Evolutionary conservation across 2,797 vertebrate genomes (phyloP).

Genomic region (Cossypha heuglini): DNA sequence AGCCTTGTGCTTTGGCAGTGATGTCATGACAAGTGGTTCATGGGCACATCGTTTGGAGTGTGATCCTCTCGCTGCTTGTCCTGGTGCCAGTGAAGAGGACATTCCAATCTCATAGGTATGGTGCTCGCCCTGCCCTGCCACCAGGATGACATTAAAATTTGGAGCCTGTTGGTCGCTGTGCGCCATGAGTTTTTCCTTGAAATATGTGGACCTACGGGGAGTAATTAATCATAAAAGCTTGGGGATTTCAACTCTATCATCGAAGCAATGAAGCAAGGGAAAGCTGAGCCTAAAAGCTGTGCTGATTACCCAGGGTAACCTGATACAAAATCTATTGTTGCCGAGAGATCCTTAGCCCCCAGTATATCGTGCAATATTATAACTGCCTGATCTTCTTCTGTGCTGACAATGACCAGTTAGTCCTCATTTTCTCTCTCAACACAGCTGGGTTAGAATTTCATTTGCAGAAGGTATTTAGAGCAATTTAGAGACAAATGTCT

Average conservation of each 20-base stretch:
- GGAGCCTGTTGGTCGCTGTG: conserved; percentile 60
- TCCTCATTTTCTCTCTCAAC: conserved; percentile 77
- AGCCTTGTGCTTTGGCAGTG: neutral
- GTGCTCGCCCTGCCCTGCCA: neutral
- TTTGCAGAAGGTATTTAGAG: conserved; percentile 82
- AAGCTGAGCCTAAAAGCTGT: conserved; percentile 93
- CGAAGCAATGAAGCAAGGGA: conserved; percentile 83
- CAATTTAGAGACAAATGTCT: conserved; percentile 82
- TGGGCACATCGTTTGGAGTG: neutral
- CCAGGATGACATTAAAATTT: conserved; percentile 68
- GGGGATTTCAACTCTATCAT: conserved; percentile 85
- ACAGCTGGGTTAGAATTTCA: conserved; percentile 79
- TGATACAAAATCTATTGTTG: conserved; percentile 93
- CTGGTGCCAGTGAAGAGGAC: neutral
- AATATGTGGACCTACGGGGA: conserved; percentile 81
- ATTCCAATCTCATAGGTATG: neutral
- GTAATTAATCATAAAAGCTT: conserved; percentile 87
- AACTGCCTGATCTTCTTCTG: conserved; percentile 78
- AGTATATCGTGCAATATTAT: conserved; percentile 81
- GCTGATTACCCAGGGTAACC: conserved; percentile 88
- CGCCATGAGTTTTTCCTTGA: conserved; percentile 73
- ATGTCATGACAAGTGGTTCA: neutral
- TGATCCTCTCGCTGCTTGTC: neutral
- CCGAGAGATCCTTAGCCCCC: conserved; percentile 85
- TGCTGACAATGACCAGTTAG: conserved; percentile 77